Conservation (phyloP, 2,113 vertebrate species). For the Hucho hucho region DNA sequence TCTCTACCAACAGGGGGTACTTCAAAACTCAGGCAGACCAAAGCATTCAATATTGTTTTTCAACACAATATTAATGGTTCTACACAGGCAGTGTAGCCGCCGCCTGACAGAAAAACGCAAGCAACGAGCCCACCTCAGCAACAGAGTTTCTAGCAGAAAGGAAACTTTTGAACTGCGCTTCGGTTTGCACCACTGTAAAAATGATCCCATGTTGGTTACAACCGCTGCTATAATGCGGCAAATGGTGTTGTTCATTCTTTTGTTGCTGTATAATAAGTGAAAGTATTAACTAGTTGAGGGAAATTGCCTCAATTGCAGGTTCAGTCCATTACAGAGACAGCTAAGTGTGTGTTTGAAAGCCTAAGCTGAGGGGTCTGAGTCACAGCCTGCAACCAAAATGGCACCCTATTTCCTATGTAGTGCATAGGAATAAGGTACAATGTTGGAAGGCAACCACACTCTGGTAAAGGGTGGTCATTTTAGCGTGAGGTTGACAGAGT, state of each 20-base stretch:
- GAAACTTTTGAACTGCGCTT: constrained; percentile 14
- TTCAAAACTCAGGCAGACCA: constrained; percentile 49
- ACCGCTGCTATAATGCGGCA: constrained; percentile 21
- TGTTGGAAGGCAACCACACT: neutral
- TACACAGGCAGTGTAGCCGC: neutral
- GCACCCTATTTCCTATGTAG: too few relatives aligned
- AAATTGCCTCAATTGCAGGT: constrained; percentile 34
- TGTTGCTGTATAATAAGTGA: constrained; percentile 20
- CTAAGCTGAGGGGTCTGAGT: neutral
- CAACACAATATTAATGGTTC: constrained; percentile 50
- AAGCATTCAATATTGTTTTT: constrained; percentile 55
- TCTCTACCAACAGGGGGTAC: constrained; percentile 36
- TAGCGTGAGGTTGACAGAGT: constrained; percentile 33
- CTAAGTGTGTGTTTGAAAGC: constrained; percentile 19
- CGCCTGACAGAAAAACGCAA: constrained; percentile 17
- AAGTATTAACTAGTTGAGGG: constrained; percentile 13
- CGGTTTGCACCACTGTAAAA: neutral
- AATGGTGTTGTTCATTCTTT: constrained; percentile 6
- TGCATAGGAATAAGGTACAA: neutral
- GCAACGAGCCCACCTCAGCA: constrained; percentile 25
- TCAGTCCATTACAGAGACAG: constrained; percentile 28
- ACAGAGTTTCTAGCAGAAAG: constrained; percentile 7
- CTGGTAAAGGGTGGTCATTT: constrained; percentile 38
- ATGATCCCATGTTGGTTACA: constrained; percentile 5
- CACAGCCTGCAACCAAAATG: too few relatives aligned